Percentiles rank a stretch among this genome's conserved stretches.
Conservation (phyloP, 2,113 vertebrate genomes). For the Coracopsis vasa region DNA sequence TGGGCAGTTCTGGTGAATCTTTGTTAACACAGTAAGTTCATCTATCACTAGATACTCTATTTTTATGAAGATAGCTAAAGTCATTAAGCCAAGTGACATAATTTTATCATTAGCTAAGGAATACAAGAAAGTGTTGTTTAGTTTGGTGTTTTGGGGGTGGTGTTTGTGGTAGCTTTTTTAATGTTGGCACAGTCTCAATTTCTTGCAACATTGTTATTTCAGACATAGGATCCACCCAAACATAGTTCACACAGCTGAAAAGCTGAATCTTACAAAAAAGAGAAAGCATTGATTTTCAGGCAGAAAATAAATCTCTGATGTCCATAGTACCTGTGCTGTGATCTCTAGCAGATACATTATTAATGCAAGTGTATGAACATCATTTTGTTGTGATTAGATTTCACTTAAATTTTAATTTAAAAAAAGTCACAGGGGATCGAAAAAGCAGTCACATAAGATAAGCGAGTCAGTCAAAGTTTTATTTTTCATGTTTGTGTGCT, state of each 20-base stretch:
- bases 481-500: slow-evolving; percentile 82
- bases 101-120: neutral
- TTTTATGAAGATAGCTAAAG: neutral
- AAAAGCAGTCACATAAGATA: slow-evolving; percentile 72
- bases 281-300: slow-evolving; percentile 55
- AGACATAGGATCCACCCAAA: slow-evolving; percentile 24
- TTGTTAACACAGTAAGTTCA: neutral
- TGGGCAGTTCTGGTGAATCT: neutral
- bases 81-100: slow-evolving; percentile 1
- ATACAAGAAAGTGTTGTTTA: neutral
- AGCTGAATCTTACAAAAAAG: slow-evolving; percentile 46
- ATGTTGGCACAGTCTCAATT: neutral
- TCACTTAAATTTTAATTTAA: slow-evolving; percentile 81
- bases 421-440: slow-evolving; percentile 70
- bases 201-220: slow-evolving; percentile 55
- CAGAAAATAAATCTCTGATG: slow-evolving; percentile 57
- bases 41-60: neutral
- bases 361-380: slow-evolving; percentile 76
- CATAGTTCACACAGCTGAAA: slow-evolving; percentile 19
- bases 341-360: slow-evolving; percentile 76
- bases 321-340: slow-evolving; percentile 62
- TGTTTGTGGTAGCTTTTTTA: neutral
- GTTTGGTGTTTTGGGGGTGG: neutral
- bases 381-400: slow-evolving; percentile 81
- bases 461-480: slow-evolving; percentile 75